phyloP scores from a whole-genome alignment of 2,113 vertebrate genomes.

The Sander vitreus region DNA sequence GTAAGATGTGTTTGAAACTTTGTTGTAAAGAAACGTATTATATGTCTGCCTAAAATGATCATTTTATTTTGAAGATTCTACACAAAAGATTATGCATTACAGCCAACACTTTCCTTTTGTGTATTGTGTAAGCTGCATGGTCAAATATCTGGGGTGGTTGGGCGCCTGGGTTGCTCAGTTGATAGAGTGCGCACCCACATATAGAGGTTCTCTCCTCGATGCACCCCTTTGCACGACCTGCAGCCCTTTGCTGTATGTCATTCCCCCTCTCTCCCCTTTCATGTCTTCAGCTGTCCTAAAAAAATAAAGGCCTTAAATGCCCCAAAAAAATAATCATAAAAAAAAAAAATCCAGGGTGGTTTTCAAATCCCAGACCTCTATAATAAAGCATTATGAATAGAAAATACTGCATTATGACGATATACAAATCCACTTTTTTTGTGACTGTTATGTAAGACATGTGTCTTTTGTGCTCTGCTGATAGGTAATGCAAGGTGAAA shows the following conservation, averaged over 20 bases:
- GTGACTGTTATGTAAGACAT: slow-evolving; percentile 25
- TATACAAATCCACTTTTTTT: not conserved
- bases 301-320: too few relatives aligned
- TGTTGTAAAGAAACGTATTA: not conserved
- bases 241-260: too few relatives aligned
- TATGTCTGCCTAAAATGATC: not conserved
- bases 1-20: not conserved
- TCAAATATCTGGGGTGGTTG: not conserved
- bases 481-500: slow-evolving; percentile 24
- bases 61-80: not conserved
- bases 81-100: not conserved
- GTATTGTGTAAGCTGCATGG: not conserved
- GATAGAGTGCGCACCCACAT: too few relatives aligned
- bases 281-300: too few relatives aligned
- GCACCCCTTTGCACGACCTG: too few relatives aligned
- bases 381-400: not conserved
- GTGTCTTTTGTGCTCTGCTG: slow-evolving; percentile 13
- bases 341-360: not conserved
- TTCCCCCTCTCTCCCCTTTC: too few relatives aligned
- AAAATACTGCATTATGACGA: slow-evolving; percentile 2
- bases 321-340: too few relatives aligned
- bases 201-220: too few relatives aligned
- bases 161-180: too few relatives aligned
- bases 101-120: not conserved
- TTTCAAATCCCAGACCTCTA: not conserved